These are phyloP conservation scores for Pristionchus arcanus DNA, from an alignment of 2,888 invertebrate species.

Conservation along the genomic window DNA sequence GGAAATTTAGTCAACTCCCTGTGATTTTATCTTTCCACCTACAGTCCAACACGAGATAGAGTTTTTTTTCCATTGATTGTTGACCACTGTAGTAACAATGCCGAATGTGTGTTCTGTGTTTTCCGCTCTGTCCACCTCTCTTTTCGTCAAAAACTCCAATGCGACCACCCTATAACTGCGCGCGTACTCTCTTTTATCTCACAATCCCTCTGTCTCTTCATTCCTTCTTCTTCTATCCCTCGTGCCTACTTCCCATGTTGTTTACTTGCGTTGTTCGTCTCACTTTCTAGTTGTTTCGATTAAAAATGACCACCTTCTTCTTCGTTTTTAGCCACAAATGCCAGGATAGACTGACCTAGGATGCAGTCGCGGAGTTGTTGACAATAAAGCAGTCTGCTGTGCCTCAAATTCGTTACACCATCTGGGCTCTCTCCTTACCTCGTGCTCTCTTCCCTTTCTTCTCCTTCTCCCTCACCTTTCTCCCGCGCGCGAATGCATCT, in stretches of 20 bases:
- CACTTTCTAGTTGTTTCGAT: not conserved
- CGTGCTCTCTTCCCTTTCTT: not conserved
- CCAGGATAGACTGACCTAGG: no score
- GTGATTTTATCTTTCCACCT: no score
- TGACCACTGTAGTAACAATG: not conserved
- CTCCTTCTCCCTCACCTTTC: not conserved
- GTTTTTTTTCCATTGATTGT: not conserved
- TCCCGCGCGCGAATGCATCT: not conserved
- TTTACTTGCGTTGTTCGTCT: not conserved
- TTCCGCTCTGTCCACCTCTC: not conserved
- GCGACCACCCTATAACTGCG: not conserved
- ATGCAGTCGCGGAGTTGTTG: no score
- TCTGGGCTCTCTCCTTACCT: not conserved
- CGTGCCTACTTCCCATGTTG: not conserved
- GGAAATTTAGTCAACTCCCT: no score
- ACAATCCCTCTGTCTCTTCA: no score
- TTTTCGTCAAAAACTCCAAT: not conserved
- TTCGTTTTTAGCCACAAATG: not conserved
- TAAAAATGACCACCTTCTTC: not conserved
- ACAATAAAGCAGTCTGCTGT: not conserved
- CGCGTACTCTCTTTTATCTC: not conserved
- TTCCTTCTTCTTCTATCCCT: not conserved
- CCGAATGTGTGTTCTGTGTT: not conserved
- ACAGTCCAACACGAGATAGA: no score
- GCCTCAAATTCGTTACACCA: not conserved